Evolutionary conservation across 2,888 invertebrate species (phyloP), one percentile per base, ranked within the genome.

Genomic region (Drosophila siamana): DNA sequence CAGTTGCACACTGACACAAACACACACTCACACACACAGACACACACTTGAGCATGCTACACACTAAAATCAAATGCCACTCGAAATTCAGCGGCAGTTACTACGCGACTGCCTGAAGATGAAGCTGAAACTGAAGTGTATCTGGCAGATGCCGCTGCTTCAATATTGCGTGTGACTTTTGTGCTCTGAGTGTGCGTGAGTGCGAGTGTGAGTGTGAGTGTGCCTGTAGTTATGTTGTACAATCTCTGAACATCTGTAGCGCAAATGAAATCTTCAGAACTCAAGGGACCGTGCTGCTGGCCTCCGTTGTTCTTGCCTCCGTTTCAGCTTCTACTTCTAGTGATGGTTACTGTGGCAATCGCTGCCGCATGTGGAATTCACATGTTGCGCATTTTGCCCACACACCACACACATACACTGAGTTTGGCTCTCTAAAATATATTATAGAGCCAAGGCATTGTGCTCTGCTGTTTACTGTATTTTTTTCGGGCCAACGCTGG

Each of bases 151-250:
- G 88, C 86, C 80, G 76, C 75, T 80, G 85, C 85, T 77, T 87
- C 88, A 87, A 87, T 87, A 87, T 87, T 87, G 88, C 88, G 88
- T 86, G 86, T 86, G 88, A 87, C 87, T 86, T 75, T 80, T 72
- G 69, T 59, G 28, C 51, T 38, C 15, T 7, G 7, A 38, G 38
- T 38, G 36, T 38, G 36, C 15, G 36, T 13, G 36, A 13, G 36
- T 38, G 36, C 8, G 36, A 41, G 44, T 33, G 54, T 47, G 56
- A 33, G 52, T 66, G 57, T 56, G 41, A 69, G 66, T 67, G 52
- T 51, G 62, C 62, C 62, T 79, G 74, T 81, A 79, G 80, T 66
- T 84, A 80, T 84, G 81, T 78, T 86, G 87, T 82, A 81, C 87
- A 86, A 84, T 84, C 81, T 67, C 71, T 74, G 81, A 80, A 85